Evolutionary conservation across 2,113 vertebrate species (phyloP), one percentile per base, ranked within the genome.

Genomic region (Pleuronectes platessa): DNA sequence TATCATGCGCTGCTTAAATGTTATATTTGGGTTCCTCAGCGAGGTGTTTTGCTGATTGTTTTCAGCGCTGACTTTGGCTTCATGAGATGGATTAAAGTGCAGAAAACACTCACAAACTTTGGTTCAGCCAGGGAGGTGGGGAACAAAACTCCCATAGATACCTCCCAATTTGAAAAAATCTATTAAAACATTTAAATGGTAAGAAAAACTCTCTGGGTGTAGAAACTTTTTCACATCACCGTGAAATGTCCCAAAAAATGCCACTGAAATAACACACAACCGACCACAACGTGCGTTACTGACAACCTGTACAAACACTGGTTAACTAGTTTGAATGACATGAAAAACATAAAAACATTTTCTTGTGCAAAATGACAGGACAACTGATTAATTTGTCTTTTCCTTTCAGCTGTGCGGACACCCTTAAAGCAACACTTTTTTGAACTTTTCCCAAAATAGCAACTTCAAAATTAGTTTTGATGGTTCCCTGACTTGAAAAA

Each of bases 291-390:
- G 75, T 6, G 42, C 20, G 23, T 40, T 37, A 2, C 68, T 55
- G 20, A 78, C 62, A 66, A 64, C 59, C 55, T 45, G 17, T 67
- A 63, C 23, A 55, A 62, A 31, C 17, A 54, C 40, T 40, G n/a
- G 18, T 68, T 68, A 71, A 49, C 64, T 5, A 37, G 51, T 20
- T 70, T 26, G 35, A 68, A 76, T 35, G 61, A 74, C 65, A 68
- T 82, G 67, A 78, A 31, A 37, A 47, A 73, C 45, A 77, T 69
- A 51, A 78, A 78, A 59, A 81, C 14, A 67, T 27, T 69, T 18
- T 49, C 20, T 61, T 77, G 84, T 85, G 75, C 74, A 87, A 85
- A 91, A 75, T 67, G 45, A 61, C 47, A 45, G 53, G 31, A 37
- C 47, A 75, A 45, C 11, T 24, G 42, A 64, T 55, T 8, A 0